Evolutionary conservation across 2,113 vertebrate genomes (phyloP).

Genomic region (Mustelus asterias): DNA sequence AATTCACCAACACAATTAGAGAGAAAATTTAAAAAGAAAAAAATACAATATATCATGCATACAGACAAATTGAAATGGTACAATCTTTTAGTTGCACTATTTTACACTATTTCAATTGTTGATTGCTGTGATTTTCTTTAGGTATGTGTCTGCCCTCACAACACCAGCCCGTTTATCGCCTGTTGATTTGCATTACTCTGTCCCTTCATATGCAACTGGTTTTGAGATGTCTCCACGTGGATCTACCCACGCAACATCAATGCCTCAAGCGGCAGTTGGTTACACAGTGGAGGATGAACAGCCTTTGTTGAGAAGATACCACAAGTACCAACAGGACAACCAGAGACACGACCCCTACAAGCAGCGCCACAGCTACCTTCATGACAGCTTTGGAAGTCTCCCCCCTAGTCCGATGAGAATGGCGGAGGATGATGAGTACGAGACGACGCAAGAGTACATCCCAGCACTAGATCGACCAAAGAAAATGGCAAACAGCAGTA

Average conservation of each 20-base stretch:
- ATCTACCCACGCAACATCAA: conserved; percentile 80
- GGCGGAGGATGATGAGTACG: conserved; percentile 88
- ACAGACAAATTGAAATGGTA: background rate
- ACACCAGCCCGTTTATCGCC: conserved; percentile 91
- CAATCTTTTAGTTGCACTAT: background rate
- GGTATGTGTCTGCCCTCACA: conserved; percentile 94
- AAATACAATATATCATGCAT: background rate
- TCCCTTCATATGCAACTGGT: conserved; percentile 86
- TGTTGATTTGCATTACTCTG: conserved; percentile 90
- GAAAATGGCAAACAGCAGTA: conserved; percentile 67
- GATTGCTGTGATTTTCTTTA: conserved; percentile 46
- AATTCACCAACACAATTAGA: background rate
- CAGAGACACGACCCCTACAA: conserved; percentile 84
- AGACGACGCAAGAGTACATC: conserved; percentile 93
- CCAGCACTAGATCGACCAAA: conserved; percentile 75
- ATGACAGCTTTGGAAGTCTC: conserved; percentile 86
- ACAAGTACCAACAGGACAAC: conserved; percentile 74
- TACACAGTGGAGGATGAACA: conserved; percentile 84
- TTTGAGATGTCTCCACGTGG: conserved; percentile 95
- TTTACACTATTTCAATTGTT: background rate
- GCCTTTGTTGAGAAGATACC: conserved; percentile 79
- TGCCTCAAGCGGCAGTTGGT: conserved; percentile 79
- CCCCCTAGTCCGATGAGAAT: conserved; percentile 87
- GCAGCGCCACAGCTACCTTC: conserved; percentile 78
- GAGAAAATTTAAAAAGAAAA: background rate